Percentiles rank a stretch among this genome's conserved stretches.
Evolutionary conservation across 2,797 vertebrate genomes (phyloP).

Genomic region (Gymnoscopelus braueri): DNA sequence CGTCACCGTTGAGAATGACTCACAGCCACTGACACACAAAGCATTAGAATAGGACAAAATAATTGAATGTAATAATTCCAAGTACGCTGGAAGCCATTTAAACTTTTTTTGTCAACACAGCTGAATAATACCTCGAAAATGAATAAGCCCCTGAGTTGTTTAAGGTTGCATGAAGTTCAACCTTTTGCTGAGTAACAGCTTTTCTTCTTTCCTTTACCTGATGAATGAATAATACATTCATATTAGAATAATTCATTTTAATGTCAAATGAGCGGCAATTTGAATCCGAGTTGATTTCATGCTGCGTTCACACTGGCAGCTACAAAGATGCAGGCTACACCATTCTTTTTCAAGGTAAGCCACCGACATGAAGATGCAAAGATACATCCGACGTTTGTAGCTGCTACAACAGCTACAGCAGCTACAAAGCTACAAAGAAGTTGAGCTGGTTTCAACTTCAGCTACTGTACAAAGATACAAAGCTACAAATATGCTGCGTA

Average conservation of each 20-base stretch:
- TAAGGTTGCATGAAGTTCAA: constrained; percentile 8
- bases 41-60: neutral
- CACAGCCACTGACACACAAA: constrained; percentile 1
- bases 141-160: neutral
- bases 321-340: no score
- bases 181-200: constrained; percentile 10
- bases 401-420: no score
- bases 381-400: no score
- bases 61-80: neutral
- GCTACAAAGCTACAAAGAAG: no score
- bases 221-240: constrained; percentile 6
- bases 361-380: no score
- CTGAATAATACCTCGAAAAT: neutral
- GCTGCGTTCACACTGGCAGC: no score
- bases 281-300: constrained; percentile 29
- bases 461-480: no score
- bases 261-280: constrained; percentile 20
- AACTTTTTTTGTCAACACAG: neutral
- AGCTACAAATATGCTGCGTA: no score
- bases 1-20: neutral
- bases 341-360: no score
- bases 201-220: constrained; percentile 1
- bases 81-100: neutral
- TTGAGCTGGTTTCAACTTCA: no score
- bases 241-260: neutral